phyloP scores from a whole-genome alignment of 92 coral and sea anemone genomes.

The Heteractis magnifica region DNA sequence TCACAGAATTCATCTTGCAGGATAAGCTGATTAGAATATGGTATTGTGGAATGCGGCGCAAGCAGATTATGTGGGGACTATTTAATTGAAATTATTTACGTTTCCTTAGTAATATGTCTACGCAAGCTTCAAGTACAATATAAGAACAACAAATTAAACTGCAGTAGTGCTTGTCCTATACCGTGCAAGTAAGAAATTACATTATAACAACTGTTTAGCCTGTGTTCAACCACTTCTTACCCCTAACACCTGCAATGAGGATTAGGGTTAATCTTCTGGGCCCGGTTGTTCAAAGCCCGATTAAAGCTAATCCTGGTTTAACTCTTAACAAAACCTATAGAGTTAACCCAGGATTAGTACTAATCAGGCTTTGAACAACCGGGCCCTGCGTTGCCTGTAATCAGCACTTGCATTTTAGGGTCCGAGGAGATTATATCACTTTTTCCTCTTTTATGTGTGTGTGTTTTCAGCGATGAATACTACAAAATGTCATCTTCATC shows the following conservation, averaged over 20 bases:
- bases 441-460: too few species aligned
- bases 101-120: not conserved
- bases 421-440: too few species aligned
- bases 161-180: not conserved
- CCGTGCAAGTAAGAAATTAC: not conserved
- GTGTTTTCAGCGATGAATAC: not conserved
- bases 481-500: not conserved
- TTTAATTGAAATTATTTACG: not conserved
- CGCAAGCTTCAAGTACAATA: not conserved
- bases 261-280: slow-evolving; percentile 17
- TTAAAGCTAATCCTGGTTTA: slow-evolving; percentile 24
- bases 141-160: not conserved
- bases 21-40: too few species aligned
- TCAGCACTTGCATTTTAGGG: too few species aligned
- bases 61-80: not conserved
- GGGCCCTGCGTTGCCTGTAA: not conserved
- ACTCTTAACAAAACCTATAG: not conserved
- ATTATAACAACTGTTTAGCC: too few species aligned
- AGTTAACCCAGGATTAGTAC: too few species aligned
- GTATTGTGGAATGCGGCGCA: too few species aligned
- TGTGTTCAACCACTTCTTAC: not conserved
- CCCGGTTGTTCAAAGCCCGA: slow-evolving; percentile 53
- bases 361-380: too few species aligned
- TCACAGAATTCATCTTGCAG: too few species aligned
- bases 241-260: too few species aligned